A percentile compares a stretch with the other conserved stretches of the same genome.
These are phyloP conservation scores for Ptychobarbus kaznakovi DNA, from an alignment of 2,797 vertebrate species.

Conservation along the genomic window DNA sequence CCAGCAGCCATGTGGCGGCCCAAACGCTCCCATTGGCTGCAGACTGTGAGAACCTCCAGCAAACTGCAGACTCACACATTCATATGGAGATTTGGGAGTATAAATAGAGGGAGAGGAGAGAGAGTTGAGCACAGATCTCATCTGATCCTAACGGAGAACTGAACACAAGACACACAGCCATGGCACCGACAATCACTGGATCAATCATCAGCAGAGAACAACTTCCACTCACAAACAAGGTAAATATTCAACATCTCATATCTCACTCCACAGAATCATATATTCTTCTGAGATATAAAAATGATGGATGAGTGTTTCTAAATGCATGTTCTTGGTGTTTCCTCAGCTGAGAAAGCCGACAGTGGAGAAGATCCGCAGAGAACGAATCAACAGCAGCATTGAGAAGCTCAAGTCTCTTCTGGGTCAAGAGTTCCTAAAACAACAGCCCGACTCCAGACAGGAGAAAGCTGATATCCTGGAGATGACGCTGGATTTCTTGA, in stretches of 20 bases:
- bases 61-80: conserved; percentile 87
- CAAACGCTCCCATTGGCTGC: conserved; percentile 83
- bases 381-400: conserved; percentile 81
- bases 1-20: conserved; percentile 81
- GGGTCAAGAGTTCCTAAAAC: conserved; percentile 76
- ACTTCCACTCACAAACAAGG: conserved; percentile 76
- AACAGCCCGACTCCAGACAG: conserved; percentile 72
- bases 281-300: not conserved
- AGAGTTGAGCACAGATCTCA: conserved; percentile 65
- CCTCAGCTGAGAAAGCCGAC: conserved; percentile 84
- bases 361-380: conserved; percentile 82
- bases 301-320: conserved; percentile 8
- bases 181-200: conserved; percentile 79
- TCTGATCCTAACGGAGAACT: conserved; percentile 65
- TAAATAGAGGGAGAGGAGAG: conserved; percentile 80
- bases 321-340: conserved; percentile 22
- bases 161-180: conserved; percentile 65
- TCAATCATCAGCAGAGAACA: conserved; percentile 71
- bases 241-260: conserved; percentile 65
- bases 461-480: conserved; percentile 67
- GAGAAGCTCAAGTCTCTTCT: conserved; percentile 83
- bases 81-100: conserved; percentile 82
- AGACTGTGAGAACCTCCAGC: conserved; percentile 93
- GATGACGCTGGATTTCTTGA: conserved; percentile 67
- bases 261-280: not conserved